Conservation (phyloP, 2,888 invertebrate genomes). For the Agriopis leucophaearia region DNA sequence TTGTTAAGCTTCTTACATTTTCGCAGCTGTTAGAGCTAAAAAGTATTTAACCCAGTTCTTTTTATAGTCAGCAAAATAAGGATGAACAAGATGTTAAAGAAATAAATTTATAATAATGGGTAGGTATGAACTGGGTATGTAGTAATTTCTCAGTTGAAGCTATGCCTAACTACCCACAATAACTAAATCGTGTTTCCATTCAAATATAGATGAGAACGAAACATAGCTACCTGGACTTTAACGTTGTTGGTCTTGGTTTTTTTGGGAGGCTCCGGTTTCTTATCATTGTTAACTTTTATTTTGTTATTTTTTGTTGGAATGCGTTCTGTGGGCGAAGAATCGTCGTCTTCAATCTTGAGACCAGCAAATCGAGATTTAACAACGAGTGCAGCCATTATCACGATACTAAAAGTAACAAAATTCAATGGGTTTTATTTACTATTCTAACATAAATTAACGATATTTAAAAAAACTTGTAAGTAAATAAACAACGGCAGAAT, state of each 20-base stretch:
- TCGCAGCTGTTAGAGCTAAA: too few species aligned
- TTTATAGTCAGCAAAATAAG: too few species aligned
- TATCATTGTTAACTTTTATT: conserved; percentile 70
- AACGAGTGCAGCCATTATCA: conserved; percentile 87
- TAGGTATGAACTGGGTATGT: too few species aligned
- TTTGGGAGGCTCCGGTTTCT: conserved; percentile 72
- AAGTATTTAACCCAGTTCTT: too few species aligned
- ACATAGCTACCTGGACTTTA: conserved; percentile 64
- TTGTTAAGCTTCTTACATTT: too few species aligned
- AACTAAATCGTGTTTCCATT: background rate
- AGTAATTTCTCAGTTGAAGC: too few species aligned
- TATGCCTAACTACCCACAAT: background rate
- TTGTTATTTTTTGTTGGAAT: conserved; percentile 62
- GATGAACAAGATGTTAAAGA: too few species aligned
- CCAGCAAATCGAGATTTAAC: conserved; percentile 92
- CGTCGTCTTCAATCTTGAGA: conserved; percentile 91
- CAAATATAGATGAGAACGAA: background rate
- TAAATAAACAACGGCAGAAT: conserved; percentile 15
- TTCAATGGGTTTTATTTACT: background rate
- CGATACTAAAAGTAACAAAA: conserved; percentile 20
- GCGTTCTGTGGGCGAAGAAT: conserved; percentile 69
- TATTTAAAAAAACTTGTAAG: too few species aligned
- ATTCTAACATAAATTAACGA: too few species aligned
- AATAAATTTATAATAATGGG: too few species aligned
- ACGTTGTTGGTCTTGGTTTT: conserved; percentile 56